phyloP scores from a whole-genome alignment of 30 jellyfish, hydroid and myxozoan genomes.

The Hydractinia echinata region DNA sequence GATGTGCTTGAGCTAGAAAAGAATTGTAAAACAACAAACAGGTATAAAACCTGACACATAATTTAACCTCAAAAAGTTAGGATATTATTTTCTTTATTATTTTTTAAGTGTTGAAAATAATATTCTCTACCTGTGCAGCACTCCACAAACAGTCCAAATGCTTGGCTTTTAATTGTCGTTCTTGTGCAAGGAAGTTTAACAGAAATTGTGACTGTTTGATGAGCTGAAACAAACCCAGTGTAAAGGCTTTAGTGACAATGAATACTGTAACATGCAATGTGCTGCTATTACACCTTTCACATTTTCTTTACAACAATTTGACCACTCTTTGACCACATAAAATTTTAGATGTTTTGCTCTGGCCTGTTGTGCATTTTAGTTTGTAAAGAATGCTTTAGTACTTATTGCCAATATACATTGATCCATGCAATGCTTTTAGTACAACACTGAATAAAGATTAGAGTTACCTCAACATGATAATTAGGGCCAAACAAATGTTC shows the following conservation, averaged over 20 bases:
- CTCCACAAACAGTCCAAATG: conserved; percentile 94
- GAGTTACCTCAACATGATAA: conserved; percentile 90
- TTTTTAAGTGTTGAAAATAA: not conserved
- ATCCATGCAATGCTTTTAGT: too few species aligned
- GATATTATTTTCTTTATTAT: not conserved
- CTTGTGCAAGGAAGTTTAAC: conserved; percentile 94
- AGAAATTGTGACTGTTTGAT: conserved; percentile 91
- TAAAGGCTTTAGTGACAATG: too few species aligned
- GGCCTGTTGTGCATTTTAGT: too few species aligned
- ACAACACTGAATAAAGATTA: not conserved
- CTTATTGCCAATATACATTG: too few species aligned
- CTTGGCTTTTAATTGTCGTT: conserved; percentile 66
- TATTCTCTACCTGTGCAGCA: conserved; percentile 89
- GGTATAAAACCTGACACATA: not conserved
- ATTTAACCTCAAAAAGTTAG: not conserved
- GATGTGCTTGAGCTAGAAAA: conserved; percentile 78
- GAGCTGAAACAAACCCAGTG: conserved; percentile 41
- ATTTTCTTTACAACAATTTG: too few species aligned
- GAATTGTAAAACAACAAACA: not conserved
- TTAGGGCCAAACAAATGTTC: conserved; percentile 95
- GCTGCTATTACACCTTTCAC: too few species aligned
- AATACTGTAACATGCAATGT: too few species aligned
- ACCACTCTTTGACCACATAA: too few species aligned
- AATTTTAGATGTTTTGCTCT: too few species aligned
- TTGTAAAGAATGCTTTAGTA: too few species aligned